Percentiles rank a stretch among this genome's conserved stretches.
These are phyloP conservation scores for Argya squamiceps DNA, from an alignment of 2,797 vertebrate species.

Conservation along the genomic window DNA sequence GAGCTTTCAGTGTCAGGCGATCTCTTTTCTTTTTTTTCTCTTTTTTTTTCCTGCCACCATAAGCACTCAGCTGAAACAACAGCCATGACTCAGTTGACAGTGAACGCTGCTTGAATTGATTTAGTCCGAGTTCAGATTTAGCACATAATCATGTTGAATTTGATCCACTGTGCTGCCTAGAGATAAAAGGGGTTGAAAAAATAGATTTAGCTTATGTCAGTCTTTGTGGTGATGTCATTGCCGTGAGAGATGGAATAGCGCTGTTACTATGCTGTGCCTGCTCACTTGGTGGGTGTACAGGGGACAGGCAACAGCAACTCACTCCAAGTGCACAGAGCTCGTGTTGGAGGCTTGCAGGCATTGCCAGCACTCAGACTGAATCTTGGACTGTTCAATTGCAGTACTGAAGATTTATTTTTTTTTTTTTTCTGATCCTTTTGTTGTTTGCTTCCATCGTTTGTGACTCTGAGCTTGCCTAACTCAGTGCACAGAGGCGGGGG, in stretches of 20 bases:
- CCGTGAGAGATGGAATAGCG: constrained; percentile 65
- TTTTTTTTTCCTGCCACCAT: constrained; percentile 63
- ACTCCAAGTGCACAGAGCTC: constrained; percentile 47
- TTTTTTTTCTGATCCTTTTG: not conserved
- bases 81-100: constrained; percentile 76
- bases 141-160: constrained; percentile 83
- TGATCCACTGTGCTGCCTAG: constrained; percentile 80
- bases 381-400: constrained; percentile 14
- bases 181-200: constrained; percentile 78
- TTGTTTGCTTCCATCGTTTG: not conserved
- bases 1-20: constrained; percentile 49
- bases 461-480: constrained; percentile 54
- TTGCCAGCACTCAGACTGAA: not conserved
- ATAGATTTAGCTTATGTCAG: constrained; percentile 77
- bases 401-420: not conserved
- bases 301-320: constrained; percentile 47
- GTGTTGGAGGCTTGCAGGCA: not conserved
- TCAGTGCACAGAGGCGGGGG: constrained; percentile 63
- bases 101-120: constrained; percentile 76
- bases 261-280: constrained; percentile 65
- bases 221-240: constrained; percentile 84
- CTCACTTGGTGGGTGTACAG: constrained; percentile 60
- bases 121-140: constrained; percentile 80
- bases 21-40: not conserved
- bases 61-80: constrained; percentile 74